These are phyloP conservation scores for Aphaenogaster ashmeadi DNA, from an alignment of 1,140 invertebrate genomes.

Conservation along the genomic window DNA sequence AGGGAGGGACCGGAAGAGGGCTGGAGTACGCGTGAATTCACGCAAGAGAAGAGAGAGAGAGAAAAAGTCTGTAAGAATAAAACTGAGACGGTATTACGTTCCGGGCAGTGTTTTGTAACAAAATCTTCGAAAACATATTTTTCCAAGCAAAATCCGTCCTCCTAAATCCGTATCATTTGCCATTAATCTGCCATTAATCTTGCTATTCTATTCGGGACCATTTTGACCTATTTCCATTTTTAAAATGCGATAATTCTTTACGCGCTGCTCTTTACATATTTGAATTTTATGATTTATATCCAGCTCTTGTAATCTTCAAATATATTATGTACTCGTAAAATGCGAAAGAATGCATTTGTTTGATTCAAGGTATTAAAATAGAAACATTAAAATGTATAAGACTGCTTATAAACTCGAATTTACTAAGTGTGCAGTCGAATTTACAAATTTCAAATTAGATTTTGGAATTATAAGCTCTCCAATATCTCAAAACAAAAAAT, in stretches of 20 bases:
- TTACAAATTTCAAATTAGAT: background rate
- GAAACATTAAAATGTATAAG: background rate
- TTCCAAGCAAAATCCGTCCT: background rate
- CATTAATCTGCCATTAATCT: conserved; percentile 14
- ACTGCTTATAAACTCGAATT: background rate
- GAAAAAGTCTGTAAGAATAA: background rate
- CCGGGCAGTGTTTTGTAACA: conserved; percentile 7
- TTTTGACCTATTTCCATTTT: conserved; percentile 39
- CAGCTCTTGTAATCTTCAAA: background rate
- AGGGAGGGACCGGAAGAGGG: background rate
- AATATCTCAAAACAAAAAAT: background rate
- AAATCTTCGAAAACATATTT: conserved; percentile 40
- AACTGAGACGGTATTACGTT: background rate
- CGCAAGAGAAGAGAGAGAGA: background rate
- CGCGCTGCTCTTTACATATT: background rate
- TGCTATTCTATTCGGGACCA: background rate
- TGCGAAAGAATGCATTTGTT: background rate
- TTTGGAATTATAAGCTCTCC: background rate
- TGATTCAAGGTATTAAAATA: background rate
- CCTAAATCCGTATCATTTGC: conserved; percentile 20
- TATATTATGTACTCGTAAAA: background rate
- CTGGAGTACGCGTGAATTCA: background rate
- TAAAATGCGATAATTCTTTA: conserved; percentile 25
- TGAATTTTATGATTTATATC: conserved; percentile 28
- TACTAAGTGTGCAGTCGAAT: background rate